Evolutionary conservation across 2,888 invertebrate species (phyloP), one percentile per base, ranked within the genome.

Genomic region (Pheosia tremula): DNA sequence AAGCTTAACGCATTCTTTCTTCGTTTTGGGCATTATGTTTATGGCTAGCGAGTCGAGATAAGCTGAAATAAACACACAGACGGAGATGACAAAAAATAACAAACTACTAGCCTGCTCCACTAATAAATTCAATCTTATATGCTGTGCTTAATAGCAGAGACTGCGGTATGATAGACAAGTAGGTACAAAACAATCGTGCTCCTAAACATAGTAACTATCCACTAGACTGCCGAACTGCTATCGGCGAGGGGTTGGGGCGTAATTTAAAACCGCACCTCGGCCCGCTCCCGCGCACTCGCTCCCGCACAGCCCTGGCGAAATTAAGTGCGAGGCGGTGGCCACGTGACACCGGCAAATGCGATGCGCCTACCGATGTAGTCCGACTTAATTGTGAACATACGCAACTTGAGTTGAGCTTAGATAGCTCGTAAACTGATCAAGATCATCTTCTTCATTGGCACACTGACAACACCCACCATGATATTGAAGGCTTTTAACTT

Each of bases 341-440:
- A 87, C 90, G 92, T 91, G 93, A 93, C 93, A 90, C 86, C 89
- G 84, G 91, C 90, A 91, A 92, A 92, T 91, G 91, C 85, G 84
- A 82, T 79, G 83, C 84, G 85, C 87, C 87, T 90, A 85, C 77
- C 79, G 79, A 84, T 87, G 87, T 89, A 85, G 82, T 86, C 80
- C 83, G 84, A 88, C 90, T 90, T 91, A 88, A 91, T 91, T 89
- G 88, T 88, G 81, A 84, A 83, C 86, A 87, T 87, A 85, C 89
- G 89, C 91, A 90, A 24, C 24, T 24, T 24, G 2, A 24, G 24
- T 24, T 24, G 24, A 24, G 24, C 2, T 24, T 24, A 24, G 24
- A 24, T 24, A 24, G 24, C 24, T 24, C 41, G 41, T 41, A 41
- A 5, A 41, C 41, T 41, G 41, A 41, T 41, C 41, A 41, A 41